Evolutionary conservation across 1,140 invertebrate genomes (phyloP).

Genomic region (Orchestia grillus): DNA sequence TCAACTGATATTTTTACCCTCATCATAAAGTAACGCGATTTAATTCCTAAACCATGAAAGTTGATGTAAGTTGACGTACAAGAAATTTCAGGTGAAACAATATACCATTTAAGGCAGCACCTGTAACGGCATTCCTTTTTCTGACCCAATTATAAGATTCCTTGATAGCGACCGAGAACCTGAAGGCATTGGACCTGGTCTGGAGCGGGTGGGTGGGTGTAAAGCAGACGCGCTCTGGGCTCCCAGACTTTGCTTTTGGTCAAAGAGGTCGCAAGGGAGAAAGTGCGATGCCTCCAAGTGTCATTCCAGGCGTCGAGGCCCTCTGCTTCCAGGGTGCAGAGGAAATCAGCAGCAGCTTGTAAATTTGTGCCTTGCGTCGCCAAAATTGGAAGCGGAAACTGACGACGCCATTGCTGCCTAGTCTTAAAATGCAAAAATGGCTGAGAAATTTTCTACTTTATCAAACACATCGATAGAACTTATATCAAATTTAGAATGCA

Average conservation of each 20-base stretch:
- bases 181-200: background rate
- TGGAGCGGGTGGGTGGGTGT: background rate
- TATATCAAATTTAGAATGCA: background rate
- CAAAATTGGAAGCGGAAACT: background rate
- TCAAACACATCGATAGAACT: background rate
- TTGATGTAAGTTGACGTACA: too few species aligned
- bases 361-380: background rate
- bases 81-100: too few species aligned
- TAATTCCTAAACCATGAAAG: too few species aligned
- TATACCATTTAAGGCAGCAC: too few species aligned
- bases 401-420: background rate
- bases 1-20: too few species aligned
- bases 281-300: background rate
- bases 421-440: background rate
- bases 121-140: too few species aligned
- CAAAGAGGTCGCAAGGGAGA: background rate
- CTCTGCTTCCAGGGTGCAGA: background rate
- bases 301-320: background rate
- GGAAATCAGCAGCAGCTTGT: background rate
- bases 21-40: too few species aligned
- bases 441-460: background rate
- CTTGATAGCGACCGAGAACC: background rate
- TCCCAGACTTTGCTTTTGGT: background rate
- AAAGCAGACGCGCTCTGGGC: background rate
- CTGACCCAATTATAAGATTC: too few species aligned